Conservation (phyloP, 2,888 invertebrate genomes). For the Machimus atricapillus region DNA sequence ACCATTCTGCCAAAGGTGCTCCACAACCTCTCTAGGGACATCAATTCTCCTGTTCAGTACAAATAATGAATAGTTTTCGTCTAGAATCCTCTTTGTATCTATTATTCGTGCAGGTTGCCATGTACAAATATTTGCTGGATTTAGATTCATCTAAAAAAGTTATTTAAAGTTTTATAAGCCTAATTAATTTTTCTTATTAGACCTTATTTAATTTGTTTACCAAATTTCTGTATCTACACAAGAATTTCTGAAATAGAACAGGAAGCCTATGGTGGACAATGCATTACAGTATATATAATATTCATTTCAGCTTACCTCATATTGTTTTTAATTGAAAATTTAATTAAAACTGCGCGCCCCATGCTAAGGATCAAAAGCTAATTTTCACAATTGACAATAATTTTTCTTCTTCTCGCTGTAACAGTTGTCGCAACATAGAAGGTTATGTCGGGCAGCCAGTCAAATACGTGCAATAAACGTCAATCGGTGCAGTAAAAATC, state of each 20-base stretch:
- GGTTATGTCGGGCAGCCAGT: no score
- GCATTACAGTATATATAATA: background rate
- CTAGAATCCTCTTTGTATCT: background rate
- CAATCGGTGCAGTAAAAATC: background rate
- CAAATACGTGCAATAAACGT: background rate
- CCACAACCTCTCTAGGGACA: slow-evolving; percentile 64
- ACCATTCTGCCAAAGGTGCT: slow-evolving; percentile 76
- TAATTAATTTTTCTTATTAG: background rate
- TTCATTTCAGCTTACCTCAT: background rate
- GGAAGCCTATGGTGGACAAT: background rate
- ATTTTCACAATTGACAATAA: background rate
- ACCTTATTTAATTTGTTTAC: background rate
- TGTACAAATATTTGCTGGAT: background rate
- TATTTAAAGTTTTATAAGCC: background rate
- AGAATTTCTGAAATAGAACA: background rate
- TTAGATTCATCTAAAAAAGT: background rate
- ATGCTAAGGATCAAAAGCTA: background rate
- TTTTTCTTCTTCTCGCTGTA: background rate
- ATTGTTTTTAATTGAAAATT: background rate
- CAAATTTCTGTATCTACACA: background rate
- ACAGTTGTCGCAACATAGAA: background rate
- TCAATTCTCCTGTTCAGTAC: slow-evolving; percentile 72
- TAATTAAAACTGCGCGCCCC: background rate
- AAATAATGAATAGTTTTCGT: slow-evolving; percentile 68
- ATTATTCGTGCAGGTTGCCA: slow-evolving; percentile 16